phyloP scores from a whole-genome alignment of 2,113 vertebrate genomes.

The Plestiodon gilberti region DNA sequence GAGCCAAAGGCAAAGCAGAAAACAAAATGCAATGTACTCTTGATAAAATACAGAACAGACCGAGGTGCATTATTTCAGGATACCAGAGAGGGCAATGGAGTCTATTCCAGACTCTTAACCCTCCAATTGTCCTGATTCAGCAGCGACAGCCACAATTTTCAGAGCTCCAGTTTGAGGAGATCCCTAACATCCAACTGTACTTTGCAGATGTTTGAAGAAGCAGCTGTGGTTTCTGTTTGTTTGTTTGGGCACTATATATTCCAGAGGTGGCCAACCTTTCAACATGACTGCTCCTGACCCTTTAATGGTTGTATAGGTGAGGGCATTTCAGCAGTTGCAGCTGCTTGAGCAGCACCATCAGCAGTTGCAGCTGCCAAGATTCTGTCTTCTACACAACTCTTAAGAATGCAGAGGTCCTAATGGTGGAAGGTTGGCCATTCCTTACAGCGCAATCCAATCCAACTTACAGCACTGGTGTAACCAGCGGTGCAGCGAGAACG shows the following conservation, averaged over 20 bases:
- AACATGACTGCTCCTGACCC: too few species aligned
- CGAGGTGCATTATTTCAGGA: neutral
- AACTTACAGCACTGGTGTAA: too few species aligned
- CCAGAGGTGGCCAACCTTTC: too few species aligned
- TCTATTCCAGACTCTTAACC: rapidly evolving
- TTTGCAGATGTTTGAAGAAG: neutral
- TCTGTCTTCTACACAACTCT: too few species aligned
- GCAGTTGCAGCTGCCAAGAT: too few species aligned
- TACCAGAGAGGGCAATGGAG: neutral
- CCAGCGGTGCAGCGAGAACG: too few species aligned
- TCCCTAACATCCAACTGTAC: neutral
- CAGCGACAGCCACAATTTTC: neutral
- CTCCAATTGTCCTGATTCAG: neutral
- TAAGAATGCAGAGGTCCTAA: too few species aligned
- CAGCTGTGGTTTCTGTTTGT: neutral
- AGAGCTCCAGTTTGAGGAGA: neutral
- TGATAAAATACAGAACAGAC: neutral
- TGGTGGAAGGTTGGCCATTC: too few species aligned
- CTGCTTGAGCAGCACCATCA: too few species aligned
- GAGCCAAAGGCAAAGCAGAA: constrained; percentile 43
- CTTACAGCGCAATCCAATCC: too few species aligned
- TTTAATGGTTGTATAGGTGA: too few species aligned
- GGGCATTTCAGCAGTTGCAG: too few species aligned
- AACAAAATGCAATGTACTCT: constrained; percentile 30
- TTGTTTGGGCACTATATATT: neutral